Evolutionary conservation across 2,888 invertebrate species (phyloP), one percentile per base, ranked within the genome.

Genomic region (Oxycera nigricornis): DNA sequence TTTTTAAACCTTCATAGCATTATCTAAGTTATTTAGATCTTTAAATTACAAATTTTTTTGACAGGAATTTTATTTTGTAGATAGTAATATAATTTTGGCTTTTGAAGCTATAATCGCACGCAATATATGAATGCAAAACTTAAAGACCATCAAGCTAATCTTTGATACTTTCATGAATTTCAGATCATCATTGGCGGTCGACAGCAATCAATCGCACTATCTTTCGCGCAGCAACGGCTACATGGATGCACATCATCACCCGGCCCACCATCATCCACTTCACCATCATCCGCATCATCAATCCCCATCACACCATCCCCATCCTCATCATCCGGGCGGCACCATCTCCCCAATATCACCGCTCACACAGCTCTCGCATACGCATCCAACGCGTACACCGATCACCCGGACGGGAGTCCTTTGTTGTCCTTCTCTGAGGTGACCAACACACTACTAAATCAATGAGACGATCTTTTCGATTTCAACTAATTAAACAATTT

Each of bases 351-450:
- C 82, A 84, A 86, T 83, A 85, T 83, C 82, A 84, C 85, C 78
- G 82, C 84, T 78, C 84, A 84, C 77, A 82, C 84, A 76, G 82
- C 84, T 30, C 79, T 86, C 83, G 83, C 86, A 80, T 87, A 87
- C 83, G 83, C 85, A 82, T 83, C 86, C 82, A 86, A 86, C 82
- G 83, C 88, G 82, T 86, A 84, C 85, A 81, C 84, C 79, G 85
- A 84, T 85, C 86, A 88, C 81, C 85, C 86, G 85, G 88, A 89
- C 87, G 88, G 90, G 87, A 91, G 90, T 89, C 91, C 91, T 87
- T 81, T 91, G 88, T 82, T 91, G 87, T 91, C 91, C 87, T 91
- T 92, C 88, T 90, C 91, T 85, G 91, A 92, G 89, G 91, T 92
- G 87, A 92, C 91, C 82, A 91, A 91, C 87, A 91, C 91, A 81